phyloP scores from a whole-genome alignment of 2,113 vertebrate species.

The Caranx ignobilis region DNA sequence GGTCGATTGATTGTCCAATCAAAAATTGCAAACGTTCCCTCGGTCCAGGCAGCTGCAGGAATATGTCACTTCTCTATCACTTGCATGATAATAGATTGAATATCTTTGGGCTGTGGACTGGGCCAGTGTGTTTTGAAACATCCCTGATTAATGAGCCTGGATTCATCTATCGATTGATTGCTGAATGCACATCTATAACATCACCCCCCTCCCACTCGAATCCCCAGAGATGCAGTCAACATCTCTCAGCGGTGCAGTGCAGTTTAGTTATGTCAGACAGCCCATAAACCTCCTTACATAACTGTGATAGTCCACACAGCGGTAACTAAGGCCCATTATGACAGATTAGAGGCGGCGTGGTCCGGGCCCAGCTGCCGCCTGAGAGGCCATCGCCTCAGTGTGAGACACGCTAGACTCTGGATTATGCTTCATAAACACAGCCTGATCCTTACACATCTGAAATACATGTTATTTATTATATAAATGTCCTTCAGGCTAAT shows the following conservation, averaged over 20 bases:
- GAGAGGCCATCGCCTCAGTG: conserved; percentile 9
- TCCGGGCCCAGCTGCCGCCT: neutral
- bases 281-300: conserved; percentile 69
- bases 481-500: too few species aligned
- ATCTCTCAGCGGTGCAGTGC: neutral
- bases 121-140: neutral
- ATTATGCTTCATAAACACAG: conserved; percentile 9
- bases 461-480: too few species aligned
- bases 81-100: too few species aligned
- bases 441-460: neutral
- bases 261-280: conserved; percentile 39
- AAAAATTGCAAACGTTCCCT: too few species aligned
- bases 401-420: conserved; percentile 14
- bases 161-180: conserved; percentile 25
- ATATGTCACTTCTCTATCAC: too few species aligned
- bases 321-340: conserved; percentile 42
- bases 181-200: neutral
- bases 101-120: too few species aligned
- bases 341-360: conserved; percentile 37
- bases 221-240: neutral
- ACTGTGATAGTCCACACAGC: conserved; percentile 30
- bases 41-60: too few species aligned
- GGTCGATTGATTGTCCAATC: too few species aligned
- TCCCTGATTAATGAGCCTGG: conserved; percentile 13
- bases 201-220: too few species aligned